These are phyloP conservation scores for Pyrgilauda ruficollis DNA, from an alignment of 2,113 vertebrate genomes.

Conservation along the genomic window DNA sequence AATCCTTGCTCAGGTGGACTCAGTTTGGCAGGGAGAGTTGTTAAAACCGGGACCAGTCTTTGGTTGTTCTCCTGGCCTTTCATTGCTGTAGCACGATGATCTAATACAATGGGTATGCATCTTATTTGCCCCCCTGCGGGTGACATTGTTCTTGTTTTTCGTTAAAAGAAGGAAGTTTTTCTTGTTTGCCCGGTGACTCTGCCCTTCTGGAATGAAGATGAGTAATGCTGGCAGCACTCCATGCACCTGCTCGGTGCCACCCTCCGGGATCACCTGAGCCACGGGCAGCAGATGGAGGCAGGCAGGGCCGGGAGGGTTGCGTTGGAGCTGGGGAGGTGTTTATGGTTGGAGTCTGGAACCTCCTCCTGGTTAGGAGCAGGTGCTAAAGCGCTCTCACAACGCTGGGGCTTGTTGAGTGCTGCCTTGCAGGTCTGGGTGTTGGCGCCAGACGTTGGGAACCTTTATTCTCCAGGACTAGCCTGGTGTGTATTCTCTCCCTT, in stretches of 20 bases:
- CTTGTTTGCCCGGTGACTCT: conserved; percentile 67
- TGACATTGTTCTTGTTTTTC: conserved; percentile 56
- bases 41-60: background rate
- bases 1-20: background rate
- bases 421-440: background rate
- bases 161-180: conserved; percentile 59
- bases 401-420: background rate
- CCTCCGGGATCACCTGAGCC: conserved; percentile 61
- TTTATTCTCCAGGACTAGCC: background rate
- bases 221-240: conserved; percentile 67
- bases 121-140: conserved; percentile 20
- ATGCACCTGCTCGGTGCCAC: conserved; percentile 78
- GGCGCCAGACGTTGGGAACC: background rate
- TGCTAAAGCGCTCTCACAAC: background rate
- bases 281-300: conserved; percentile 12
- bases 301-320: background rate
- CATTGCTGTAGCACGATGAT: background rate
- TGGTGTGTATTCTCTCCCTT: background rate
- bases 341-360: background rate
- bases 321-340: background rate
- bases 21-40: rapidly evolving
- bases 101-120: background rate
- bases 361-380: background rate
- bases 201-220: conserved; percentile 72
- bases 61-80: background rate